A percentile compares a stretch with the other conserved stretches of the same genome.
Conservation (phyloP, 2,113 vertebrate species). For the Noturus placidus region DNA sequence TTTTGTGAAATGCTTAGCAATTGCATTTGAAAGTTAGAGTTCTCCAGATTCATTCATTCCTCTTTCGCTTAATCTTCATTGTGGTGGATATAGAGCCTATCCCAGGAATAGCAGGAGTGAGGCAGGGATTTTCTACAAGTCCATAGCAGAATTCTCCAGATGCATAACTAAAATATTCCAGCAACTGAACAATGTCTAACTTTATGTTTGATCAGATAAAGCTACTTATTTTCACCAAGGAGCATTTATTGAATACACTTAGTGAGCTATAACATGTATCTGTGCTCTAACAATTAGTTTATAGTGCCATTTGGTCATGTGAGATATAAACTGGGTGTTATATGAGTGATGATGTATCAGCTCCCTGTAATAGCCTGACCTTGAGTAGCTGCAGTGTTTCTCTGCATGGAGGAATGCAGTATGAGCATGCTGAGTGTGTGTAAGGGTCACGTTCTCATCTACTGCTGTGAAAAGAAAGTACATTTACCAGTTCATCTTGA, state of each 20-base stretch:
- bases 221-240: background rate
- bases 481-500: constrained; percentile 31
- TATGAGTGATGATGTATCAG: constrained; percentile 48
- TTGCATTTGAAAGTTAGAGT: background rate
- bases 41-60: background rate
- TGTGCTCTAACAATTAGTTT: constrained; percentile 34
- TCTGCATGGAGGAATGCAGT: background rate
- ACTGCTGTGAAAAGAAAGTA: constrained; percentile 17
- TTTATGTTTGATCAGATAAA: background rate
- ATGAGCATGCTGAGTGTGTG: constrained; percentile 6
- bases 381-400: constrained; percentile 46
- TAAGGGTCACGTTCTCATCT: constrained; percentile 6
- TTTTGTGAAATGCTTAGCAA: background rate
- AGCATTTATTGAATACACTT: constrained; percentile 5
- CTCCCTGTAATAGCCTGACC: constrained; percentile 49
- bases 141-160: background rate
- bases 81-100: background rate
- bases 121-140: background rate
- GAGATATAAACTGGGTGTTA: constrained; percentile 40
- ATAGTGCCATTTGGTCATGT: constrained; percentile 34
- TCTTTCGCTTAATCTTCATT: background rate
- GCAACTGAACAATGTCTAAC: background rate
- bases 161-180: background rate
- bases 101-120: background rate
- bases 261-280: background rate